Percentiles rank a stretch among this genome's conserved stretches.
Evolutionary conservation across 2,888 invertebrate genomes (phyloP).

Genomic region (Biston betularia): DNA sequence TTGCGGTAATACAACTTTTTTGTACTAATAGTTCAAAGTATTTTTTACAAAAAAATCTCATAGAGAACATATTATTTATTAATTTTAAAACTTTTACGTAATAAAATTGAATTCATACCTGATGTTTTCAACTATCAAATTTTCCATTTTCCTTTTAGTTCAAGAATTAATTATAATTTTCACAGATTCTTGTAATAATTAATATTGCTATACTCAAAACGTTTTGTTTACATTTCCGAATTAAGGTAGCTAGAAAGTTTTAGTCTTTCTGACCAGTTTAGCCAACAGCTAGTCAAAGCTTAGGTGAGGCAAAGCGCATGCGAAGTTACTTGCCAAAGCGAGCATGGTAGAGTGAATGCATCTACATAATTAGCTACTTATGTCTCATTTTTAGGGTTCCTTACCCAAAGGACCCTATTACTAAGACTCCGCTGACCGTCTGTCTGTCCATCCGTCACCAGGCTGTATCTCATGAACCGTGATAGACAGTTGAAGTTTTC

Average conservation of each 20-base stretch:
- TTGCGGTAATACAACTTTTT: too few relatives aligned
- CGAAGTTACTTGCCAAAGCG: slow-evolving; percentile 62
- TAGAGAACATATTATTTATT: neutral
- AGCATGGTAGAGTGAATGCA: slow-evolving; percentile 45
- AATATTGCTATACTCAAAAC: too few relatives aligned
- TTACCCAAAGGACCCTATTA: too few relatives aligned
- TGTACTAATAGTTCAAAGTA: too few relatives aligned
- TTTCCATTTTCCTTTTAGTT: neutral
- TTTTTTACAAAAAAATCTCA: too few relatives aligned
- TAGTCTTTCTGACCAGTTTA: slow-evolving; percentile 44
- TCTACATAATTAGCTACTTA: too few relatives aligned
- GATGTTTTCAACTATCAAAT: neutral
- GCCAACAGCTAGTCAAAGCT: slow-evolving; percentile 51
- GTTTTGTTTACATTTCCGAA: slow-evolving; percentile 44
- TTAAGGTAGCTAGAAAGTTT: slow-evolving; percentile 21
- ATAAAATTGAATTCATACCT: slow-evolving; percentile 10
- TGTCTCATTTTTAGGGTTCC: too few relatives aligned
- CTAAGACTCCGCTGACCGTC: too few relatives aligned
- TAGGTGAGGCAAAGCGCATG: slow-evolving; percentile 62
- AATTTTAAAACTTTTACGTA: neutral
- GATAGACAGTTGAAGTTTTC: too few relatives aligned
- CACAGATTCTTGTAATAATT: neutral
- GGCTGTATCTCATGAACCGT: too few relatives aligned
- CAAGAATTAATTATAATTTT: too few relatives aligned
- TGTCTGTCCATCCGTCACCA: too few relatives aligned